Evolutionary conservation across 2,113 vertebrate genomes (phyloP), one percentile per base, ranked within the genome.

Genomic region (Cynopterus brachyotis): DNA sequence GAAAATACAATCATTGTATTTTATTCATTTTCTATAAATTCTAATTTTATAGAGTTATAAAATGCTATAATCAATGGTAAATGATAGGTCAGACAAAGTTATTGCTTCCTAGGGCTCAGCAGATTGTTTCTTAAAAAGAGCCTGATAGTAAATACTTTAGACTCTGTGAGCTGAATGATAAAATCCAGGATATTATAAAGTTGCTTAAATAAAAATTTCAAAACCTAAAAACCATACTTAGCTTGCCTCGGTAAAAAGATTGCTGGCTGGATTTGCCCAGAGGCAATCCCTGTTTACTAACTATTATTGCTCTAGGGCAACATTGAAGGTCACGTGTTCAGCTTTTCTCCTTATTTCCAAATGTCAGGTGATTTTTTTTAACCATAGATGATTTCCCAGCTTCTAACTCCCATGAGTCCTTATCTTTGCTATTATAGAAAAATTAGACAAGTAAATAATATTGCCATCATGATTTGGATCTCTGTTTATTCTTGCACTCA

Each of bases 11-110:
- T 53, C 55, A 59, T 40, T 32, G 19, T 24, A 53, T 47, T 62
- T 73, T 75, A 78, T 35, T 64, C 22, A 28, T 40, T 53, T 57
- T 86, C 35, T 75, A 13, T 73, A 90, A 42, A 57, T 30, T 82
- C 57, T 76, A 75, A 66, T 67, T 97, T 67, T 50, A 67, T 6
- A 30, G 82, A 87, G 42, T 67, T 87, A 22, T 90, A n/a, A 95
- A 83, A 90, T 47, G 32, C 37, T 57, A 15, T 45, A 67, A 59
- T 79, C 88, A 59, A 8, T 26, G 86, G 67, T 37, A 93, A 95
- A 86, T 22, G 32, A 28, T 64, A 62, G 85, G 45, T 86, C 83
- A 79, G 82, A 53, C 37, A 57, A 92, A 95, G 26, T 55, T 64
- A 60, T 9, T 59, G 64, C 24, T 45, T 92, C 64, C 81, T 42